phyloP scores from a whole-genome alignment of 2,113 vertebrate genomes.

The Paraplagusia blochii region DNA sequence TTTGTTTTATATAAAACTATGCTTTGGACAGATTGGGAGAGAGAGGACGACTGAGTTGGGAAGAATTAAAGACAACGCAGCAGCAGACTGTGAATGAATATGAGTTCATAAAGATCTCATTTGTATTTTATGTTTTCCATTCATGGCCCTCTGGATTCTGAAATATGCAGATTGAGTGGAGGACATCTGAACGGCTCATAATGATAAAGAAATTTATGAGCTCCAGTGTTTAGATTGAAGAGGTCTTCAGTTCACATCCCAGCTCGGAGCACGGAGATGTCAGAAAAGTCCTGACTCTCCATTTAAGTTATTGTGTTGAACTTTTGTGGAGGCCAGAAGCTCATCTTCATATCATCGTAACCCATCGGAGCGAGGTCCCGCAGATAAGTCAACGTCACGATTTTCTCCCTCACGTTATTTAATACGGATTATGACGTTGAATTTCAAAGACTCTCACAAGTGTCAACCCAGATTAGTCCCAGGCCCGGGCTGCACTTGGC shows the following conservation, averaged over 20 bases:
- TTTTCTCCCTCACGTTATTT: slow-evolving; percentile 6
- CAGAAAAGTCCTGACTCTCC: slow-evolving; percentile 1
- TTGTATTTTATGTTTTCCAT: slow-evolving; percentile 60
- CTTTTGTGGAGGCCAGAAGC: slow-evolving; percentile 10
- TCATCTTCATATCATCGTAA: slow-evolving; percentile 14
- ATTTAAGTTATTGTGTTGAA: background rate
- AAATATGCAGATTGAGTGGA: slow-evolving; percentile 38
- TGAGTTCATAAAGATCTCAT: slow-evolving; percentile 58
- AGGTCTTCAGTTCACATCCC: slow-evolving; percentile 26
- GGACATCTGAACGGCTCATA: slow-evolving; percentile 51
- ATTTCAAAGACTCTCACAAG: slow-evolving; percentile 4
- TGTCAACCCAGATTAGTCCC: background rate
- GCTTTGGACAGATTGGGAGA: slow-evolving; percentile 35
- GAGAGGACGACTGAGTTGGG: slow-evolving; percentile 31
- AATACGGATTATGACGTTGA: slow-evolving; percentile 5
- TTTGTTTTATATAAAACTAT: slow-evolving; percentile 25
- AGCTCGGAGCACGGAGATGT: slow-evolving; percentile 13
- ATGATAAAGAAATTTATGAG: slow-evolving; percentile 45
- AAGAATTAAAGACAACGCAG: slow-evolving; percentile 49
- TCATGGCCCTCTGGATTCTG: slow-evolving; percentile 53
- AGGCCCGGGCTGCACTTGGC: too few relatives aligned
- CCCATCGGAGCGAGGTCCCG: background rate
- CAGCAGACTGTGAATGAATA: slow-evolving; percentile 56
- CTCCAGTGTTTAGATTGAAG: slow-evolving; percentile 39
- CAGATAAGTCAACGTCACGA: slow-evolving; percentile 4